Conservation (phyloP, 2,113 vertebrate species). For the Synodontis membranacea region DNA sequence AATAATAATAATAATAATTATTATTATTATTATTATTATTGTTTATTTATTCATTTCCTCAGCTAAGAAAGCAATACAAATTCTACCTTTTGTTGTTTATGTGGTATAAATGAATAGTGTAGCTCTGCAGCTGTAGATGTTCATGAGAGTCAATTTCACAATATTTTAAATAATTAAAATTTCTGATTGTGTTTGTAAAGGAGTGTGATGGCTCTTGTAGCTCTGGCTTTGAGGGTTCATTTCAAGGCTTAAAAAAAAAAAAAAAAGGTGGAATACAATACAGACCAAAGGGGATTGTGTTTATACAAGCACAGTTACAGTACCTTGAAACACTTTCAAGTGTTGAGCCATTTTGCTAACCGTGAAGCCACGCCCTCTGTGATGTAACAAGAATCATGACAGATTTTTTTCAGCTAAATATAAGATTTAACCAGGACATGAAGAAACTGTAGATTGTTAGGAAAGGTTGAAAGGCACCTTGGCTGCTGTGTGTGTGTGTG, state of each 20-base stretch:
- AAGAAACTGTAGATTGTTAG: slow-evolving; percentile 3
- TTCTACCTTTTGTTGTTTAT: neutral
- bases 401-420: neutral
- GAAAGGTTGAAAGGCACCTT: slow-evolving; percentile 50
- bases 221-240: neutral
- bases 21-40: too few species aligned
- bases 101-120: neutral
- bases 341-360: neutral
- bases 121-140: neutral
- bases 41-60: too few species aligned
- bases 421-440: neutral
- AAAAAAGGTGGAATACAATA: neutral
- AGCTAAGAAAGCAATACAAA: neutral
- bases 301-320: neutral
- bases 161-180: neutral
- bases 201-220: neutral
- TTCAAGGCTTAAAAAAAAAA: neutral
- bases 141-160: neutral
- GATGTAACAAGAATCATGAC: neutral
- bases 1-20: too few species aligned
- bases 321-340: too few species aligned
- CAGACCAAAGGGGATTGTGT: neutral
- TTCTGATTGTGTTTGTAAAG: neutral
- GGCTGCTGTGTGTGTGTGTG: slow-evolving; percentile 38
- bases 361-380: neutral